These are phyloP conservation scores for Drosophila setosimentum DNA, from an alignment of 2,888 invertebrate genomes.

Conservation along the genomic window DNA sequence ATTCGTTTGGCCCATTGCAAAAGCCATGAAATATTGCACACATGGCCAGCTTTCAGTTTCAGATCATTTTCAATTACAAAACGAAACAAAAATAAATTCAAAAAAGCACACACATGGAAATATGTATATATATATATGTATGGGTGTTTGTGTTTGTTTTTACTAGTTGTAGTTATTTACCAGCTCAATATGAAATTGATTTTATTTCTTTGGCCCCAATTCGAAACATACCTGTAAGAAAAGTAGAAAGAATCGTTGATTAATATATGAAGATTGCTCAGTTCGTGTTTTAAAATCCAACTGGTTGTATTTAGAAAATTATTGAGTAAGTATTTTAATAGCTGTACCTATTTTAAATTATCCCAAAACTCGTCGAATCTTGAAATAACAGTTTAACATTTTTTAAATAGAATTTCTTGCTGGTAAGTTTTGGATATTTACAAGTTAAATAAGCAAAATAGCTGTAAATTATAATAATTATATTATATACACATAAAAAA, in stretches of 20 bases:
- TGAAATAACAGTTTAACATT: no score
- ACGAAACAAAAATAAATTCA: conserved; percentile 9
- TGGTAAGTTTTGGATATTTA: not conserved
- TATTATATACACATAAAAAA: no score
- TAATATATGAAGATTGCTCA: not conserved
- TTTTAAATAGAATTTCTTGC: not conserved
- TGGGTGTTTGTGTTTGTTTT: not conserved
- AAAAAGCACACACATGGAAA: not conserved
- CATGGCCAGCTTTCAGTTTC: conserved; percentile 54
- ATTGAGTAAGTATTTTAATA: not conserved
- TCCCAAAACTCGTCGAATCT: no score
- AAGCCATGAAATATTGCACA: conserved; percentile 61
- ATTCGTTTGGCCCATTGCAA: conserved; percentile 58
- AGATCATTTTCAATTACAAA: conserved; percentile 38
- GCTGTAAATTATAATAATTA: not conserved
- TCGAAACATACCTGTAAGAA: conserved; percentile 65
- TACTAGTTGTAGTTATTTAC: conserved; percentile 44
- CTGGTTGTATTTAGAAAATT: not conserved
- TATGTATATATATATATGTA: not conserved
- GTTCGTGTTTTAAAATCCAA: not conserved
- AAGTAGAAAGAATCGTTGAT: conserved; percentile 15
- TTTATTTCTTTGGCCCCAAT: conserved; percentile 51
- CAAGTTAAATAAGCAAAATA: not conserved
- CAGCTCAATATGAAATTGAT: conserved; percentile 37
- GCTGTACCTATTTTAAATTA: not conserved